phyloP scores from a whole-genome alignment of 64 coral and sea anemone species.

The Dendronephthya gigantea region DNA sequence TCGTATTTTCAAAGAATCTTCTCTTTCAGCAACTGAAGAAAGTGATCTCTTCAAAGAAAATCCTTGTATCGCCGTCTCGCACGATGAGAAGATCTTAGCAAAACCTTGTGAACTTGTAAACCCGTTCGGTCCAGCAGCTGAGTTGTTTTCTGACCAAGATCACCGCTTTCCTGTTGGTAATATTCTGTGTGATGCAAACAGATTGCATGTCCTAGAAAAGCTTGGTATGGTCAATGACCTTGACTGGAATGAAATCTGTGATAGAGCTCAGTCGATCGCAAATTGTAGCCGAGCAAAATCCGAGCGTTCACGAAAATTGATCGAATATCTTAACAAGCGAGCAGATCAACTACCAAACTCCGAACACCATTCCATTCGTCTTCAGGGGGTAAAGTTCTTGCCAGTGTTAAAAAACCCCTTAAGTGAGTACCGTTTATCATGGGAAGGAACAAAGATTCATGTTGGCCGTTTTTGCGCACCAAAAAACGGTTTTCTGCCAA shows the following conservation, averaged over 20 bases:
- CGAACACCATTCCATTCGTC: not conserved
- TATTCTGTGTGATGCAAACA: slow-evolving; percentile 22
- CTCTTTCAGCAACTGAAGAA: not conserved
- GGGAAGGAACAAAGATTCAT: slow-evolving; percentile 30
- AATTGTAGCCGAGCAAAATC: not conserved
- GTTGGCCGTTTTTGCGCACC: slow-evolving; percentile 28
- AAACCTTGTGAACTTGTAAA: slow-evolving; percentile 45
- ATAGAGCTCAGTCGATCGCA: slow-evolving; percentile 48
- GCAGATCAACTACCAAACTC: not conserved
- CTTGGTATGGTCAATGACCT: slow-evolving; percentile 57
- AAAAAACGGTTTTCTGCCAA: slow-evolving; percentile 34
- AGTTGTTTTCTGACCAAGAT: slow-evolving; percentile 48
- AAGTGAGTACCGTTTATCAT: slow-evolving; percentile 24
- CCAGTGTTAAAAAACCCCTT: slow-evolving; percentile 46
- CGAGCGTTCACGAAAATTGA: slow-evolving; percentile 25
- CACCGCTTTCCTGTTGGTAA: slow-evolving; percentile 55
- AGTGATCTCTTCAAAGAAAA: slow-evolving; percentile 29
- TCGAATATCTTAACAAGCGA: slow-evolving; percentile 50
- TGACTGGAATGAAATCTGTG: slow-evolving; percentile 41
- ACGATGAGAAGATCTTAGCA: slow-evolving; percentile 7
- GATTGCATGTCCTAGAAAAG: slow-evolving; percentile 45
- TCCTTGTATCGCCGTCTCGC: slow-evolving; percentile 54
- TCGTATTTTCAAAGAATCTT: slow-evolving; percentile 13
- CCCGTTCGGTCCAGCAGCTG: slow-evolving; percentile 37
- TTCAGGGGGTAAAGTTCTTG: slow-evolving; percentile 40